Evolutionary conservation across 2,113 vertebrate genomes (phyloP).

Genomic region (Lynx canadensis): DNA sequence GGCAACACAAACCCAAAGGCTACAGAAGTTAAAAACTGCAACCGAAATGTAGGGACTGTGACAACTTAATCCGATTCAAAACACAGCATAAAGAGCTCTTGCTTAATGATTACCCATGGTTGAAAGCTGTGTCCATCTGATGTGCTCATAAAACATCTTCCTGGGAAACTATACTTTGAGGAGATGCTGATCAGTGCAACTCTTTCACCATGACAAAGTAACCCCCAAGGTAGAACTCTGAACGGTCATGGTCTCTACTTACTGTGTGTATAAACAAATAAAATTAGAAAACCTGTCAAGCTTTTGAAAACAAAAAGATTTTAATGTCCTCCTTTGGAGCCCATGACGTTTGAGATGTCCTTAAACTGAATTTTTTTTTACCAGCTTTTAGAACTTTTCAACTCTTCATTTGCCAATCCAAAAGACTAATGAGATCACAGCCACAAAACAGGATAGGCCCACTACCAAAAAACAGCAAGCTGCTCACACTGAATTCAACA

Average conservation of each 20-base stretch:
- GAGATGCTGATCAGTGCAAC: background rate
- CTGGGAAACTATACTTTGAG: background rate
- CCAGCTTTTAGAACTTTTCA: background rate
- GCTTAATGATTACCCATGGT: background rate
- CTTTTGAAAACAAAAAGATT: background rate
- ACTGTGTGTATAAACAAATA: background rate
- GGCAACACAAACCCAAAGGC: background rate
- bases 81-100: background rate
- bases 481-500: background rate
- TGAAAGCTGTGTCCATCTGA: background rate
- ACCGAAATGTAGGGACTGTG: background rate
- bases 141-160: background rate
- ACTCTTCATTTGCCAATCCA: background rate
- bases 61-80: no score
- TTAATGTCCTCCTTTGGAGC: background rate
- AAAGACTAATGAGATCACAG: background rate
- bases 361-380: background rate
- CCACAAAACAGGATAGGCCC: background rate
- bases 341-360: background rate
- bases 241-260: background rate
- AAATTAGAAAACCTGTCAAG: background rate
- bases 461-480: background rate
- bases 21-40: background rate
- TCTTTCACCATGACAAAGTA: background rate
- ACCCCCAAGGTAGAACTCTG: background rate